Percentiles rank a stretch among this genome's conserved stretches.
phyloP scores from a whole-genome alignment of 2,888 invertebrate genomes.

The Teleiodes luculella region DNA sequence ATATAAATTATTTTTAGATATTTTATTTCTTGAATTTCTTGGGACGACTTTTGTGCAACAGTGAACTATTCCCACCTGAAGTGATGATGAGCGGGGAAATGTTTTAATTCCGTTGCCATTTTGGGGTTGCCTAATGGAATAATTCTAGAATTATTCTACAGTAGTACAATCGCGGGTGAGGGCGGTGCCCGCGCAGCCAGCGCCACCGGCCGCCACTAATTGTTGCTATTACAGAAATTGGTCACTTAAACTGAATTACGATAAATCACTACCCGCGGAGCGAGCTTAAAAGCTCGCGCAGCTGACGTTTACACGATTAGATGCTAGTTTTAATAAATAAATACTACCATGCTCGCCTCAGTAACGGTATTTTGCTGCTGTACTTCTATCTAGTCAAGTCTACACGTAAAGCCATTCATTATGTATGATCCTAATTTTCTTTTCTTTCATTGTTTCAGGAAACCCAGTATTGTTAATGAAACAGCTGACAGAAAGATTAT shows the following conservation, averaged over 20 bases:
- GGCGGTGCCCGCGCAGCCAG: constrained; percentile 25
- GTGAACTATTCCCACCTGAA: too few relatives aligned
- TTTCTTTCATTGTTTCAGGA: constrained; percentile 55
- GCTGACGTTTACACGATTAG: constrained; percentile 37
- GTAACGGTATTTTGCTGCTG: constrained; percentile 7
- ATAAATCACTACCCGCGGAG: constrained; percentile 48
- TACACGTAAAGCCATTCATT: not conserved
- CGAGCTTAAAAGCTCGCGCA: constrained; percentile 32
- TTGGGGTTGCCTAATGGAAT: too few relatives aligned
- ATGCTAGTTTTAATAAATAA: constrained; percentile 39
- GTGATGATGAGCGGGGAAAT: too few relatives aligned
- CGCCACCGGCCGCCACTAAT: constrained; percentile 45
- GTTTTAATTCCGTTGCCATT: too few relatives aligned
- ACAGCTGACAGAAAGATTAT: constrained; percentile 57
- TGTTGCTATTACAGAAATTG: constrained; percentile 61
- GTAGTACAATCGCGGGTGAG: not conserved
- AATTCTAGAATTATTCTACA: too few relatives aligned
- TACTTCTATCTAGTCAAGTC: not conserved
- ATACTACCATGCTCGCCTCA: constrained; percentile 20
- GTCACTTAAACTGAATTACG: constrained; percentile 54
- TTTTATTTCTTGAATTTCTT: too few relatives aligned
- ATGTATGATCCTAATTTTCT: constrained; percentile 17
- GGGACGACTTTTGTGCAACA: too few relatives aligned
- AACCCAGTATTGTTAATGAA: constrained; percentile 50
- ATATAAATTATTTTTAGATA: too few relatives aligned